Evolutionary conservation across 2,797 vertebrate species (phyloP).

Genomic region (Labroides dimidiatus): DNA sequence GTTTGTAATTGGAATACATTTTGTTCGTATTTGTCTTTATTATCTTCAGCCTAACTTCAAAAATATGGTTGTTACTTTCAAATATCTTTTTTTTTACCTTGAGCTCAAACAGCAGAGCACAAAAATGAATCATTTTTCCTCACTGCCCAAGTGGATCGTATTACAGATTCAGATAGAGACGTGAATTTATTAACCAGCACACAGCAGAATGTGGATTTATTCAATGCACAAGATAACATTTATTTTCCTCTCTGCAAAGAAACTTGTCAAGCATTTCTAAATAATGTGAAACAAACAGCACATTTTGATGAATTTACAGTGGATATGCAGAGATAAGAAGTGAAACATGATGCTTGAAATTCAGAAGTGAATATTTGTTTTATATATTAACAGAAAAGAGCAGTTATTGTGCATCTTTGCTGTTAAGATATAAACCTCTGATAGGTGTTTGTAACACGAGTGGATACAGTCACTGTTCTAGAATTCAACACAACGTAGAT

Average conservation of each 20-base stretch:
- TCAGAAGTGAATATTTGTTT: neutral
- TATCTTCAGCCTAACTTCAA: neutral
- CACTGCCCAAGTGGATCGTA: conserved; percentile 16
- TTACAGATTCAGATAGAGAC: conserved; percentile 13
- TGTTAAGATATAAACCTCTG: conserved; percentile 25
- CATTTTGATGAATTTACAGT: conserved; percentile 11
- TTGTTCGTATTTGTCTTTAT: neutral
- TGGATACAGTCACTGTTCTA: too few relatives aligned
- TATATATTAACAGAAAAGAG: too few relatives aligned
- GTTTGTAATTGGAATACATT: neutral
- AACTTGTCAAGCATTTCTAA: conserved; percentile 6
- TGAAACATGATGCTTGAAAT: neutral
- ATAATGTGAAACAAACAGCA: conserved; percentile 1
- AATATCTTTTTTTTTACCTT: neutral
- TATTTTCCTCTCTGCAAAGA: conserved; percentile 3
- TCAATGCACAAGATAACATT: conserved; percentile 1
- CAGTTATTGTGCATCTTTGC: too few relatives aligned
- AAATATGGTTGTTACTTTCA: neutral
- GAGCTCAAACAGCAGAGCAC: neutral
- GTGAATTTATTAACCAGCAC: conserved; percentile 1
- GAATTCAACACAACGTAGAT: too few relatives aligned
- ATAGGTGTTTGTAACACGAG: conserved; percentile 12
- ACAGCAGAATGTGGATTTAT: conserved; percentile 20
- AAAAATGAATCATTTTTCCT: conserved; percentile 14
- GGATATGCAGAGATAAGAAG: neutral